Conservation (phyloP, 2,797 vertebrate species). For the Spinibarbus caldwelli region DNA sequence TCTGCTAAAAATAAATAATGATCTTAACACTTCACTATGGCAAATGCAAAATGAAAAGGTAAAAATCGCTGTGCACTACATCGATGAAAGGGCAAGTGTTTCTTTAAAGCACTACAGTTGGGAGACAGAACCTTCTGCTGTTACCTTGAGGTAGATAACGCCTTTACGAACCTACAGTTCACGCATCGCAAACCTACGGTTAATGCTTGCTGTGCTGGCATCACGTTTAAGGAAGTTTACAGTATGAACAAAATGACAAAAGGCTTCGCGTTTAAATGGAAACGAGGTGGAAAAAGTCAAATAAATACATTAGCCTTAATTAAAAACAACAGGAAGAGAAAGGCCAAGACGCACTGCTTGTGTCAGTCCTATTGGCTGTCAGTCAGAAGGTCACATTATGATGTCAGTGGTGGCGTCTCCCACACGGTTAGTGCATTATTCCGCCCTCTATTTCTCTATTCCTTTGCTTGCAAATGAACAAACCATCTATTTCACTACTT, state of each 20-base stretch:
- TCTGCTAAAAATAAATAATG: constrained; percentile 99
- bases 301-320: constrained; percentile 75
- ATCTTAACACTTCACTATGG: constrained; percentile 95
- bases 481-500: constrained; percentile 24
- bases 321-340: constrained; percentile 74
- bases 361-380: constrained; percentile 78
- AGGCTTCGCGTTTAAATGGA: constrained; percentile 68
- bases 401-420: constrained; percentile 70
- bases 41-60: constrained; percentile 89
- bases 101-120: constrained; percentile 93
- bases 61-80: too few species aligned
- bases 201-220: constrained; percentile 92
- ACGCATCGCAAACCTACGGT: constrained; percentile 51
- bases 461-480: constrained; percentile 63
- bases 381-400: constrained; percentile 83
- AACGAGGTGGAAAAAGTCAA: constrained; percentile 79
- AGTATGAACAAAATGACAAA: constrained; percentile 86
- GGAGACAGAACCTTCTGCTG: constrained; percentile 92
- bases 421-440: constrained; percentile 80
- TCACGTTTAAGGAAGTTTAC: constrained; percentile 93
- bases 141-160: constrained; percentile 99
- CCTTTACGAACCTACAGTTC: constrained; percentile 95
- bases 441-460: constrained; percentile 54
- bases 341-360: constrained; percentile 70
- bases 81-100: constrained; percentile 79